phyloP scores from a whole-genome alignment of 1,140 invertebrate genomes.

The Bombus balteatus region DNA sequence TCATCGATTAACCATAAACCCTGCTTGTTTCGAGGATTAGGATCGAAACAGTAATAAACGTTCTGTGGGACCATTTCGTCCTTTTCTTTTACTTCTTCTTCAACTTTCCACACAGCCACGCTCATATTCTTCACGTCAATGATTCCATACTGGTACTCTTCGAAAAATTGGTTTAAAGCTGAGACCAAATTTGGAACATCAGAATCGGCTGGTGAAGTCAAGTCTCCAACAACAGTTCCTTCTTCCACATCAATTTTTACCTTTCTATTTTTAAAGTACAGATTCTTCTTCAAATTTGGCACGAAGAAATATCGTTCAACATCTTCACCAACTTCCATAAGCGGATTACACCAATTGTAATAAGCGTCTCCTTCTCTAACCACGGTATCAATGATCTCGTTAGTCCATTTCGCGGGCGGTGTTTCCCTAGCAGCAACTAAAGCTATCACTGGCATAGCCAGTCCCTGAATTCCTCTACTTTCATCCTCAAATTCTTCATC shows the following conservation, averaged over 20 bases:
- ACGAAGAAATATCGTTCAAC: constrained; percentile 48
- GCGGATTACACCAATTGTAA: constrained; percentile 73
- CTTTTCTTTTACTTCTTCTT: constrained; percentile 71
- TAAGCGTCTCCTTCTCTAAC: constrained; percentile 74
- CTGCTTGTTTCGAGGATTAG: constrained; percentile 65
- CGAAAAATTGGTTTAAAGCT: constrained; percentile 71
- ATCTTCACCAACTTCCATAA: constrained; percentile 49
- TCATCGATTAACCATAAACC: constrained; percentile 9
- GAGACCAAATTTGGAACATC: constrained; percentile 54
- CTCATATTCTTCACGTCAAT: constrained; percentile 64
- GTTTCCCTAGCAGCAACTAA: constrained; percentile 67
- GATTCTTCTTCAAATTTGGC: constrained; percentile 65
- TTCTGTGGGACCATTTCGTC: constrained; percentile 54
- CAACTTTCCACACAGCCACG: constrained; percentile 73
- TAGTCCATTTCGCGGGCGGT: constrained; percentile 69
- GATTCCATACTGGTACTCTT: constrained; percentile 69
- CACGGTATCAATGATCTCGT: constrained; percentile 62
- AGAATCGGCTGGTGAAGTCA: constrained; percentile 39
- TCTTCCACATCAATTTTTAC: constrained; percentile 72
- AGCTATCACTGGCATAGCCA: constrained; percentile 72
- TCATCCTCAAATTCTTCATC: constrained; percentile 70
- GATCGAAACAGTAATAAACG: constrained; percentile 74
- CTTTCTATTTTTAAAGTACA: constrained; percentile 73
- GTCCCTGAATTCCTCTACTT: constrained; percentile 72
- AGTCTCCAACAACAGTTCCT: constrained; percentile 62